These are phyloP conservation scores for Eulemur coronatus DNA, from an alignment of 2,797 vertebrate genomes.

Conservation along the genomic window DNA sequence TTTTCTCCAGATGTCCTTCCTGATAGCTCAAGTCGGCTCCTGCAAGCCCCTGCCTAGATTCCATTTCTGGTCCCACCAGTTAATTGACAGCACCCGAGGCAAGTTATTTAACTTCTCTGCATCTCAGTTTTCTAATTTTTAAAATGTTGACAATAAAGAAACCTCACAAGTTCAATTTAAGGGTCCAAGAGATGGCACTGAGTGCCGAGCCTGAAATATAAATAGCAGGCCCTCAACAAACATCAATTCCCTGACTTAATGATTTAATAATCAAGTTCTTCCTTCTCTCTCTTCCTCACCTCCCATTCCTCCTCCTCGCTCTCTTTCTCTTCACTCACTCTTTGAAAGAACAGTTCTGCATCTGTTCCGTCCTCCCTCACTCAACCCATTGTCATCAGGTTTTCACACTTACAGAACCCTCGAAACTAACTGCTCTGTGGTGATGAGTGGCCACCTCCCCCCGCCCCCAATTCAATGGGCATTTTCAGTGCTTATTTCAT, in stretches of 20 bases:
- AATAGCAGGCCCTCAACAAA: not conserved
- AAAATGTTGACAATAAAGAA: not conserved
- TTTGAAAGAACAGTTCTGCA: not conserved
- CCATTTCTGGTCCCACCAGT: not conserved
- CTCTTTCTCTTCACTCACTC: not conserved
- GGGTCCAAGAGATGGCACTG: not conserved
- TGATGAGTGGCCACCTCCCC: not conserved
- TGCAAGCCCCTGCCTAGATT: not conserved
- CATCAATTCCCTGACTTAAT: not conserved
- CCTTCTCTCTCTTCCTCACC: not conserved
- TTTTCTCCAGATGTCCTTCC: not conserved
- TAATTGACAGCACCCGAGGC: not conserved
- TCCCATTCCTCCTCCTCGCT: not conserved
- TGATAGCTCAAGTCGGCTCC: not conserved
- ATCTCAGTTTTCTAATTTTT: not conserved
- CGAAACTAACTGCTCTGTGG: not conserved
- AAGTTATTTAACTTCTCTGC: not conserved
- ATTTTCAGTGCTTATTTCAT: not conserved
- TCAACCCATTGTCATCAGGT: not conserved
- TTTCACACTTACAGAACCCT: not conserved
- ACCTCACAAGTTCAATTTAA: not conserved
- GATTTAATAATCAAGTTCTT: not conserved
- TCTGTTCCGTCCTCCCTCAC: not conserved
- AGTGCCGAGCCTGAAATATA: not conserved
- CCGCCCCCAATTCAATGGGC: not conserved